Percentiles rank a stretch among this genome's conserved stretches.
These are phyloP conservation scores for Cataglyphis hispanica DNA, from an alignment of 1,140 invertebrate genomes.

Conservation along the genomic window DNA sequence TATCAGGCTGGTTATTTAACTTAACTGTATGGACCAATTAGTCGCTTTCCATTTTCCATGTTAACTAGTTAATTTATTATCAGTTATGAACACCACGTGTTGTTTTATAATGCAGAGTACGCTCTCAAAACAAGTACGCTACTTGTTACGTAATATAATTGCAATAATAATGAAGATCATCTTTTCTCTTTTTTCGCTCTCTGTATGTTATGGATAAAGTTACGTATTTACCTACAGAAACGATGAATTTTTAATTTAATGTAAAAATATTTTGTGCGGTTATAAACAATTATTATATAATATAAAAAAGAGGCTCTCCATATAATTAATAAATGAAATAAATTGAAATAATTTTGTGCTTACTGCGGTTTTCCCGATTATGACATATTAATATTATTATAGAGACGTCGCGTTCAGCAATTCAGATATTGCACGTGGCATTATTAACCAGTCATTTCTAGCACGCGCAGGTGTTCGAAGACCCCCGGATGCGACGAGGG, in stretches of 20 bases:
- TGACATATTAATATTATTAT: not conserved
- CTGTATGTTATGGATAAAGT: not conserved
- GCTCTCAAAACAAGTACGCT: not conserved
- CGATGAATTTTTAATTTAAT: not conserved
- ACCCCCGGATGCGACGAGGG: conserved; percentile 21
- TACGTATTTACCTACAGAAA: not conserved
- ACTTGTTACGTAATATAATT: not conserved
- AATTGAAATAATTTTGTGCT: conserved; percentile 3
- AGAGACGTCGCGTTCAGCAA: not conserved
- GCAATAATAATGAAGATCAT: not conserved
- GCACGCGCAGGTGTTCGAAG: conserved; percentile 66
- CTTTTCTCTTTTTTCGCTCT: not conserved
- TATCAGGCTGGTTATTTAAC: conserved; percentile 47
- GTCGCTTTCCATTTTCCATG: conserved; percentile 49
- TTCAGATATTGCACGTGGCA: conserved; percentile 3
- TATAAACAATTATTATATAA: not conserved
- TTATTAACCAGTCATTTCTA: conserved; percentile 63
- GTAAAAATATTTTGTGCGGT: not conserved
- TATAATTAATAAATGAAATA: not conserved
- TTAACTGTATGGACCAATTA: conserved; percentile 33
- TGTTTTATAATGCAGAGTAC: not conserved
- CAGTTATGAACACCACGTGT: conserved; percentile 25
- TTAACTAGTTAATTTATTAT: conserved; percentile 54
- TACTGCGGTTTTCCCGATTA: not conserved
- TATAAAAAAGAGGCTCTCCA: not conserved